Evolutionary conservation across 2,113 vertebrate genomes (phyloP).

Genomic region (Eretmochelys imbricata): DNA sequence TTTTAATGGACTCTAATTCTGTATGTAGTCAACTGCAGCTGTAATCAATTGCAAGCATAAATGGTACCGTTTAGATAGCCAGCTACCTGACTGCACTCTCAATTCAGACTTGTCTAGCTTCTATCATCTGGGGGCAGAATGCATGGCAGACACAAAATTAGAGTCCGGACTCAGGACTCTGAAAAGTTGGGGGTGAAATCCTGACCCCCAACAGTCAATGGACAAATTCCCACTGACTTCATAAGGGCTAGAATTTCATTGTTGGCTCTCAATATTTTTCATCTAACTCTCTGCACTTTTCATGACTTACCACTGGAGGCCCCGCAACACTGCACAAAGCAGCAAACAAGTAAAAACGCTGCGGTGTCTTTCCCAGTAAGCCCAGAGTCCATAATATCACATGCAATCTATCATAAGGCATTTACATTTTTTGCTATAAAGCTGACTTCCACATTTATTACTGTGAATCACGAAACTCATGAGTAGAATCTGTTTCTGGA

Average conservation of each 20-base stretch:
- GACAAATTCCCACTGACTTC: neutral
- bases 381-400: fast-evolving
- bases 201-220: neutral
- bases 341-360: neutral
- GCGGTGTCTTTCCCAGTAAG: neutral
- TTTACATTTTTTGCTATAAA: neutral
- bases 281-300: neutral
- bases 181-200: neutral
- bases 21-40: neutral
- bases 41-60: conserved; percentile 23
- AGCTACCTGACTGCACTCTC: neutral
- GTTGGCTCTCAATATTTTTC: neutral
- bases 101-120: neutral
- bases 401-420: neutral
- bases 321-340: neutral
- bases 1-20: conserved; percentile 25
- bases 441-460: neutral
- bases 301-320: neutral
- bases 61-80: neutral
- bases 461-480: neutral
- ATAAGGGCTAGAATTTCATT: neutral
- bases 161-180: neutral
- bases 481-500: neutral
- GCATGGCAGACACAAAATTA: neutral
- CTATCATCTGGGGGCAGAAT: neutral